These are phyloP conservation scores for Zapornia atra DNA, from an alignment of 2,113 vertebrate species.

Conservation along the genomic window DNA sequence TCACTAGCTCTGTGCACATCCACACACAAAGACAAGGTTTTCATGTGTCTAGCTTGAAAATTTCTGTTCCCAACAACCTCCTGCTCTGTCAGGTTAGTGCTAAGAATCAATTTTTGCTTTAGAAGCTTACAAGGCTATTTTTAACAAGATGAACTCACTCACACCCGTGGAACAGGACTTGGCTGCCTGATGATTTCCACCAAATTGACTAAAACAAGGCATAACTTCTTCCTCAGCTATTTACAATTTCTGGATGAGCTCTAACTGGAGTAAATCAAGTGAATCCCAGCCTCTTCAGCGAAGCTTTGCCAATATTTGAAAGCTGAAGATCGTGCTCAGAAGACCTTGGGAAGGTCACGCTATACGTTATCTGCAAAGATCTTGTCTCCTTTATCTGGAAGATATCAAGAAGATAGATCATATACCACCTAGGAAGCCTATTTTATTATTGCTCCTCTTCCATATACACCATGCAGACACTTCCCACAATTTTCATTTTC, in stretches of 20 bases:
- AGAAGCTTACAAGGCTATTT: neutral
- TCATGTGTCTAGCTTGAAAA: rapidly evolving
- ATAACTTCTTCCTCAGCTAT: neutral
- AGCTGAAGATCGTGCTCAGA: neutral
- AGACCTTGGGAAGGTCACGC: neutral
- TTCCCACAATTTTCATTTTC: neutral
- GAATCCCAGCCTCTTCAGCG: neutral
- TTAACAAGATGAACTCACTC: neutral
- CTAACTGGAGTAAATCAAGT: neutral
- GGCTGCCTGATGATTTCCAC: neutral
- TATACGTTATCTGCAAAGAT: neutral
- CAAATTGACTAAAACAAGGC: neutral
- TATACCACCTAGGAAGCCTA: rapidly evolving
- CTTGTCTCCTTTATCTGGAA: neutral
- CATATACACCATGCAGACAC: neutral
- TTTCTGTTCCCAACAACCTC: rapidly evolving
- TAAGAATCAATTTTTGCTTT: neutral
- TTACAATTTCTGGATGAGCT: neutral
- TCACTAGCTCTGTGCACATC: rapidly evolving
- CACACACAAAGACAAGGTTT: rapidly evolving
- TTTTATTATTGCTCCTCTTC: neutral
- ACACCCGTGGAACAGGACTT: neutral
- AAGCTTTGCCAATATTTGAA: neutral
- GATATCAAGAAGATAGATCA: neutral
- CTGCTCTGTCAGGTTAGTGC: neutral